phyloP scores from a whole-genome alignment of 2,113 vertebrate genomes.

The Entomyzon cyanotis region DNA sequence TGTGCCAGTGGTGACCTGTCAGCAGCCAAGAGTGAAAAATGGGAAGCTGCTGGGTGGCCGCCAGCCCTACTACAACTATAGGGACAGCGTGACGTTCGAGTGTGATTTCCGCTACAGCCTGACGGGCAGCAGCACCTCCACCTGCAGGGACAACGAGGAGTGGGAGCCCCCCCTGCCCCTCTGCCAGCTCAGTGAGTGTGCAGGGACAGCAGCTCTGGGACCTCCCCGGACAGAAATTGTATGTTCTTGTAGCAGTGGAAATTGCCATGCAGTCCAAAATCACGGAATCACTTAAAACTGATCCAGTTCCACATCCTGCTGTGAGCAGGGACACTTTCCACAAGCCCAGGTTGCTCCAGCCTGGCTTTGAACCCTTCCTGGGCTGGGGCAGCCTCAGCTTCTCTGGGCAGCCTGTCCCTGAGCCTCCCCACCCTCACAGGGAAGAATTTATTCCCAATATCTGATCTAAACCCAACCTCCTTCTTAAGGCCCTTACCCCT shows the following conservation, averaged over 20 bases:
- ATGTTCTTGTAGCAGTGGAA: accelerated
- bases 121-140: accelerated
- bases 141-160: neutral
- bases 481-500: neutral
- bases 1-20: neutral
- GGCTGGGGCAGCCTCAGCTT: neutral
- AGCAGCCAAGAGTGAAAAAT: neutral
- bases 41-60: neutral
- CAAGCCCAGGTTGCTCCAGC: accelerated
- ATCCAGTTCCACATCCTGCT: neutral
- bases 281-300: no score
- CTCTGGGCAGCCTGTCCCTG: neutral
- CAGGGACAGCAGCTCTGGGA: neutral
- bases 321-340: neutral
- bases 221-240: accelerated
- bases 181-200: constrained; percentile 45
- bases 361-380: neutral
- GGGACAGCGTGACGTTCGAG: neutral
- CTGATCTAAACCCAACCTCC: neutral
- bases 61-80: neutral
- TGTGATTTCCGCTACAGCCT: neutral
- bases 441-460: neutral
- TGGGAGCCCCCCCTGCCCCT: constrained; percentile 4
- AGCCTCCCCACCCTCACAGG: neutral
- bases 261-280: accelerated